Evolutionary conservation across 2,888 invertebrate genomes (phyloP).

Genomic region (Pardosa pseudoannulata): DNA sequence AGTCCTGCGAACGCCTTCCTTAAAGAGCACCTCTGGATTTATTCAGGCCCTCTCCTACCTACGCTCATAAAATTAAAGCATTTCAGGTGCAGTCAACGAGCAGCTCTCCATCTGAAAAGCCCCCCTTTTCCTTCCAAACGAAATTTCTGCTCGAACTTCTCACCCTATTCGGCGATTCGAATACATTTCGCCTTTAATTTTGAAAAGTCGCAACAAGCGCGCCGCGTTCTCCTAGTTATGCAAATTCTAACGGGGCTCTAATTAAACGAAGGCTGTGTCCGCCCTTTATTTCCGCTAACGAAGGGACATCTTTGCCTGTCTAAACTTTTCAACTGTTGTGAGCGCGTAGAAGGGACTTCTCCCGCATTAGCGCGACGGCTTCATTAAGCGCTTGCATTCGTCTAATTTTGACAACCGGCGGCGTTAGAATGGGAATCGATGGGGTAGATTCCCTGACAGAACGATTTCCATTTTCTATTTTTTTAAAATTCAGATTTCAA

Average conservation of each 20-base stretch:
- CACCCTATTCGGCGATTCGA: background rate
- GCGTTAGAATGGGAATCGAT: background rate
- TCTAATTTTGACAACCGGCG: background rate
- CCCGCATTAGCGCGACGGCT: too few species aligned
- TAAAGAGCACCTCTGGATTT: background rate
- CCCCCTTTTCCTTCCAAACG: background rate
- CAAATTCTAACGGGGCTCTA: background rate
- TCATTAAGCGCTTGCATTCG: background rate
- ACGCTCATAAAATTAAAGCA: background rate
- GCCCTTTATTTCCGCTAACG: background rate
- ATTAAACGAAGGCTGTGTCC: background rate
- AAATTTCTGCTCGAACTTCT: background rate
- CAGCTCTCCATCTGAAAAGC: too few species aligned
- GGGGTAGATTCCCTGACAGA: too few species aligned
- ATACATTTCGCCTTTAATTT: background rate
- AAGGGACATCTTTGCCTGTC: background rate
- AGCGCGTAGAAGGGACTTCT: background rate
- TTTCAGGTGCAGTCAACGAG: background rate
- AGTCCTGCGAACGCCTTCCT: background rate
- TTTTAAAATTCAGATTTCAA: too few species aligned
- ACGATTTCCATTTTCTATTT: too few species aligned
- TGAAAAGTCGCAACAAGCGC: background rate
- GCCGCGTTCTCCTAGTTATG: background rate
- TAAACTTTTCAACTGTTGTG: background rate
- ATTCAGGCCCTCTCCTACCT: too few species aligned